Evolutionary conservation across 2,888 invertebrate species (phyloP).

Genomic region (Adela reaumurella): DNA sequence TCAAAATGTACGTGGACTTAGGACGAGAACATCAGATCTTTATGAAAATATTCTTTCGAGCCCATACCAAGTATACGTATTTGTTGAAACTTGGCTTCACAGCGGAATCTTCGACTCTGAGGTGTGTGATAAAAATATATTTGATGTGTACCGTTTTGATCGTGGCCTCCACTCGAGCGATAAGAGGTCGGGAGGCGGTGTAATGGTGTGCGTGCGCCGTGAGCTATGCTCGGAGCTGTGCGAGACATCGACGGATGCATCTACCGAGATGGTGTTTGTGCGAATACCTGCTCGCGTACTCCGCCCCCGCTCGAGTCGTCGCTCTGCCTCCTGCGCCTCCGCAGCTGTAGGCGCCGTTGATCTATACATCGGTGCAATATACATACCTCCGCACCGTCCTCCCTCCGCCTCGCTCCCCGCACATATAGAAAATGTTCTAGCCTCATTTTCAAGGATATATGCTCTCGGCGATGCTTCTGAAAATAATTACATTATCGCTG

Average conservation of each 20-base stretch:
- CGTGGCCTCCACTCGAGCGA: background rate
- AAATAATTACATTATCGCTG: conserved; percentile 1
- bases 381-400: background rate
- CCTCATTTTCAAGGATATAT: background rate
- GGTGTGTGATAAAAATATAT: background rate
- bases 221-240: background rate
- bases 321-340: background rate
- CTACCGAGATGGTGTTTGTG: background rate
- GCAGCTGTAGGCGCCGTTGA: background rate
- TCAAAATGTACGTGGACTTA: too few relatives aligned
- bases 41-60: too few relatives aligned
- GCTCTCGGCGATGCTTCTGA: background rate
- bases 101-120: background rate
- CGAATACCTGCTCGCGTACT: background rate
- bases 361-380: background rate
- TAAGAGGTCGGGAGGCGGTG: background rate
- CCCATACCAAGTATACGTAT: too few relatives aligned
- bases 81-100: background rate
- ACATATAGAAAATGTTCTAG: background rate
- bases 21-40: too few relatives aligned
- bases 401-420: background rate
- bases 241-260: background rate
- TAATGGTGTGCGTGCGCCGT: background rate
- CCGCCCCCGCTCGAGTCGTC: background rate
- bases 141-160: background rate